Evolutionary conservation across 2,888 invertebrate species (phyloP).

Genomic region (Phengaris arion): DNA sequence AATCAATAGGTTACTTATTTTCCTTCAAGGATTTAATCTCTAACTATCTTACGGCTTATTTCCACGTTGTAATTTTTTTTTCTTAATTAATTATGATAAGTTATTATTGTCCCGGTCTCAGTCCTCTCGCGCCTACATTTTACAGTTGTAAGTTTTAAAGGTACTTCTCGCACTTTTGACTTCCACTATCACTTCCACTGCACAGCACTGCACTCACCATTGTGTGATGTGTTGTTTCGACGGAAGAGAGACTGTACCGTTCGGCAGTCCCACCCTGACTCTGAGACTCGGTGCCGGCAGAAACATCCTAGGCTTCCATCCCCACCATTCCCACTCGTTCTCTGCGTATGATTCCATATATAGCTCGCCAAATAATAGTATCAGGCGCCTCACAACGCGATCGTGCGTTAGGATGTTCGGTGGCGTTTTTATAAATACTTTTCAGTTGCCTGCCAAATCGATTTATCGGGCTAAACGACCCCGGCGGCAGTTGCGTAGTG

Average conservation of each 20-base stretch:
- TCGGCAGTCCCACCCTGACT: slow-evolving; percentile 78
- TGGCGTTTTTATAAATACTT: slow-evolving; percentile 57
- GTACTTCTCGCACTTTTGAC: too few relatives aligned
- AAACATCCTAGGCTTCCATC: slow-evolving; percentile 55
- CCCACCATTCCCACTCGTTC: slow-evolving; percentile 41
- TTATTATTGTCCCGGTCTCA: too few relatives aligned
- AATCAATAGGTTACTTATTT: not conserved
- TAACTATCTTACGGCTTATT: not conserved
- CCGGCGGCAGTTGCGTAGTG: not conserved
- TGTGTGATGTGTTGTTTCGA: slow-evolving; percentile 72
- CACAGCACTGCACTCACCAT: slow-evolving; percentile 69
- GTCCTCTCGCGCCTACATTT: too few relatives aligned
- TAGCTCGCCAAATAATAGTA: slow-evolving; percentile 65
- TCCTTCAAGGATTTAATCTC: not conserved
- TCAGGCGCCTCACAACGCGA: slow-evolving; percentile 60
- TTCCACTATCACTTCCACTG: slow-evolving; percentile 39
- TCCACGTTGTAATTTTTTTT: not conserved
- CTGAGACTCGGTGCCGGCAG: slow-evolving; percentile 60
- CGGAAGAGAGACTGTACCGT: slow-evolving; percentile 75
- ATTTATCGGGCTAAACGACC: slow-evolving; percentile 2
- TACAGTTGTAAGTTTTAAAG: too few relatives aligned
- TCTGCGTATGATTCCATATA: slow-evolving; percentile 68
- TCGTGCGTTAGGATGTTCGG: slow-evolving; percentile 51
- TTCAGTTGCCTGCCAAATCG: slow-evolving; percentile 52
- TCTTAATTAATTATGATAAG: not conserved